Evolutionary conservation across 2,888 invertebrate species (phyloP).

Genomic region (Eupsilia transversa): DNA sequence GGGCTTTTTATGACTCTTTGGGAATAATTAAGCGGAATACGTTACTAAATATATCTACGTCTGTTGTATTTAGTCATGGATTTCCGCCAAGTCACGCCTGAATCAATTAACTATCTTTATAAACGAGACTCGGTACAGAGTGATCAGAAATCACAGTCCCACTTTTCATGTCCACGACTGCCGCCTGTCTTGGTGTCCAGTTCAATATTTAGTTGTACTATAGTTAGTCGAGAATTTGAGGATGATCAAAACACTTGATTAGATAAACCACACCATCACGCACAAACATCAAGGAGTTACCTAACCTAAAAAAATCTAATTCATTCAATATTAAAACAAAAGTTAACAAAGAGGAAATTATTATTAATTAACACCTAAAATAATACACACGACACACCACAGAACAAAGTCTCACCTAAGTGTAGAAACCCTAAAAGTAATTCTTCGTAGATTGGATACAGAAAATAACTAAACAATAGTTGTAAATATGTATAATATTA

Average conservation of each 20-base stretch:
- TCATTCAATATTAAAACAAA: not conserved
- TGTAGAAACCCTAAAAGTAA: constrained; percentile 3
- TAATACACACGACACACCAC: constrained; percentile 26
- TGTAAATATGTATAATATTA: constrained; percentile 20
- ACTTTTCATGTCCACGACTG: not conserved
- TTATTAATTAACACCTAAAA: constrained; percentile 16
- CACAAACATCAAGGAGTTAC: constrained; percentile 1
- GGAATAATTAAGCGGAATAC: too few species aligned
- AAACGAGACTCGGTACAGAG: too few species aligned
- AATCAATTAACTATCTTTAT: too few species aligned
- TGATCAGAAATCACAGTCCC: too few species aligned
- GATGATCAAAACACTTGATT: not conserved
- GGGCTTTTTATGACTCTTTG: too few species aligned
- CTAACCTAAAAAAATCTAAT: not conserved
- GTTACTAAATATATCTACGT: too few species aligned
- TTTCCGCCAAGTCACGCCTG: too few species aligned
- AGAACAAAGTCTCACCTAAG: constrained; percentile 50
- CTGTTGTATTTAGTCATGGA: too few species aligned
- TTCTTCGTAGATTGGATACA: not conserved
- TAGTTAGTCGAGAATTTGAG: not conserved
- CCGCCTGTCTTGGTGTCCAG: not conserved
- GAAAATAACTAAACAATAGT: not conserved
- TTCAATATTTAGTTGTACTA: not conserved
- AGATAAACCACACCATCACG: constrained; percentile 1
- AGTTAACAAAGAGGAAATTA: not conserved